Evolutionary conservation across 1,140 invertebrate species (phyloP), one percentile per base, ranked within the genome.

Genomic region (Amyelois transitella): DNA sequence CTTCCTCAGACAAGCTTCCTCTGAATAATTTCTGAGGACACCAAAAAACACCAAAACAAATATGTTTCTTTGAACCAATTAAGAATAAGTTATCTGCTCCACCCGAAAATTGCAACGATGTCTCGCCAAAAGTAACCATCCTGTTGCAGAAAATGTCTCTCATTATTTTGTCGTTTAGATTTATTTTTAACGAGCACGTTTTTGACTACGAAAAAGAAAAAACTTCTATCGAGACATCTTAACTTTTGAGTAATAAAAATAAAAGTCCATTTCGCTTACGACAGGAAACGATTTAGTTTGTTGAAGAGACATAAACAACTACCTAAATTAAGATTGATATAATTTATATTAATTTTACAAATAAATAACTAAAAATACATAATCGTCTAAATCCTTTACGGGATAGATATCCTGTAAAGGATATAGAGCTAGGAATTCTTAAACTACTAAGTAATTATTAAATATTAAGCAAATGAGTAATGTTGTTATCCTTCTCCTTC

Each of bases 161-260:
- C 69, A 71, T 79, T 77, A 77, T 72, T 75, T 71, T 60, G 67
- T 73, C 73, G 66, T 75, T 74, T 73, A 69, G 62, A 75, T 73
- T 72, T 81, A 75, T 78, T 68, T 38, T 38, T 14, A 14, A 38
- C 32, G 32, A 38, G 2, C 3, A 32, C 25, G 25, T 38, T 14
- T 38, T 38, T 28, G 25, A 28, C 12, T 14, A 38, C 32, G n/a
- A 38, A 38, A 38, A 14, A 38, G n/a, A 2, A 14, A 14, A 32
- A 32, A 32, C 25, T 32, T 53, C 61, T 56, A 60, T 62, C n/a
- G n/a, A n/a, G n/a, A 32, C 25, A 12, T 32, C 25, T 12, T 4
- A 10, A 32, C 12, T 32, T 32, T 6, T 6, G 25, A 32, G 1
- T 38, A 38, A 14, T 2, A 4, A 38, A 38, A n/a, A n/a, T n/a